phyloP scores from a whole-genome alignment of 2,888 invertebrate genomes.

The Lordiphosa andalusiaca region DNA sequence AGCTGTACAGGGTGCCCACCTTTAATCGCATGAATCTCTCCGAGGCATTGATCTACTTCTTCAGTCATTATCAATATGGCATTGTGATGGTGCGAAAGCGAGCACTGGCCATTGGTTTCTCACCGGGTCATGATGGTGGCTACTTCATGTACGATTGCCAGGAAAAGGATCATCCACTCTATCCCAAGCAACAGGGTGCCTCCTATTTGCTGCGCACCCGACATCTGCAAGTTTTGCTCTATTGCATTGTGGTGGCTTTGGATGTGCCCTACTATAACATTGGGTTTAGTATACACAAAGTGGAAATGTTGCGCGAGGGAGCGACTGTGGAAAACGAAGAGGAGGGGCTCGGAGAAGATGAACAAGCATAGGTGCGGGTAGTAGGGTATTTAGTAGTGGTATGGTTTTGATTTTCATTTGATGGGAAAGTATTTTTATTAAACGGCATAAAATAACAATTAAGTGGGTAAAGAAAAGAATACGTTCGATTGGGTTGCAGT shows the following conservation, averaged over 20 bases:
- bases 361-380: neutral
- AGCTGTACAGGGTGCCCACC: slow-evolving; percentile 81
- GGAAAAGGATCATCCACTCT: slow-evolving; percentile 83
- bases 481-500: no score
- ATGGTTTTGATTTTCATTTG: neutral
- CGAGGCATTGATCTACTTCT: slow-evolving; percentile 84
- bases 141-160: slow-evolving; percentile 87
- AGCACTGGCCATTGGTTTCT: slow-evolving; percentile 82
- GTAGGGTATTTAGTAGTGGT: neutral
- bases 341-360: slow-evolving; percentile 24
- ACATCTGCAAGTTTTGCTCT: slow-evolving; percentile 83
- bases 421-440: neutral
- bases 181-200: slow-evolving; percentile 82
- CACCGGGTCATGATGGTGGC: slow-evolving; percentile 79
- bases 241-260: slow-evolving; percentile 84
- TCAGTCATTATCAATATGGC: slow-evolving; percentile 82
- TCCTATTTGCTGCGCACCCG: slow-evolving; percentile 84
- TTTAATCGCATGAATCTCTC: slow-evolving; percentile 83
- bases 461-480: no score
- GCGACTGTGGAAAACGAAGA: slow-evolving; percentile 56
- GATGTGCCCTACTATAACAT: slow-evolving; percentile 82
- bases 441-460: neutral
- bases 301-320: slow-evolving; percentile 65
- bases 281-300: slow-evolving; percentile 82
- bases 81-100: slow-evolving; percentile 82